Conservation (phyloP, 2,888 invertebrate genomes). For the Frankliniella fusca region DNA sequence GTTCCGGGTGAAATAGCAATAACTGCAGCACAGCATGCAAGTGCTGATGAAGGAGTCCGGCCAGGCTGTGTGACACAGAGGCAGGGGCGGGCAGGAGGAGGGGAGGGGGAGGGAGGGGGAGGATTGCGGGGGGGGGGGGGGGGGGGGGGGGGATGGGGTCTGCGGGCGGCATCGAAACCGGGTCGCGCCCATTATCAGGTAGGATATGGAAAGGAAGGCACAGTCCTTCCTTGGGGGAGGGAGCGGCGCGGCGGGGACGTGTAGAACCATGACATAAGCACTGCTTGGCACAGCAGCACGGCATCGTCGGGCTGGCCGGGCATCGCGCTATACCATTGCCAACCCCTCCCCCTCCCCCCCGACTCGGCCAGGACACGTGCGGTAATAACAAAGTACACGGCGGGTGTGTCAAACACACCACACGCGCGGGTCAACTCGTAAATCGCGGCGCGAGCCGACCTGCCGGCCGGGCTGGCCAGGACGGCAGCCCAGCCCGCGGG, state of each 20-base stretch:
- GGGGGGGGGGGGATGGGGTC: not conserved
- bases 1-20: too few species aligned
- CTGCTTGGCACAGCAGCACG: not conserved
- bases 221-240: not conserved
- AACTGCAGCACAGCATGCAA: too few species aligned
- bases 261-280: not conserved
- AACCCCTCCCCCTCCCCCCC: not conserved
- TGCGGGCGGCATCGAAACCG: not conserved
- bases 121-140: not conserved
- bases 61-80: too few species aligned
- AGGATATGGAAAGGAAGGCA: constrained; percentile 1
- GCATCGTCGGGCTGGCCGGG: too few species aligned
- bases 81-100: not conserved
- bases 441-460: too few species aligned
- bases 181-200: not conserved
- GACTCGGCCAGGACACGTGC: not conserved
- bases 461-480: not conserved
- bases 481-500: not conserved
- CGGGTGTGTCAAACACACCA: too few species aligned
- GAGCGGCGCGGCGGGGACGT: not conserved
- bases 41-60: too few species aligned
- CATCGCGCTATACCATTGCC: too few species aligned
- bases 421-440: too few species aligned
- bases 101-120: not conserved
- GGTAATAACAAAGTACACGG: not conserved